Conservation (phyloP, 2,888 invertebrate genomes). For the Tupiocoris notatus region DNA sequence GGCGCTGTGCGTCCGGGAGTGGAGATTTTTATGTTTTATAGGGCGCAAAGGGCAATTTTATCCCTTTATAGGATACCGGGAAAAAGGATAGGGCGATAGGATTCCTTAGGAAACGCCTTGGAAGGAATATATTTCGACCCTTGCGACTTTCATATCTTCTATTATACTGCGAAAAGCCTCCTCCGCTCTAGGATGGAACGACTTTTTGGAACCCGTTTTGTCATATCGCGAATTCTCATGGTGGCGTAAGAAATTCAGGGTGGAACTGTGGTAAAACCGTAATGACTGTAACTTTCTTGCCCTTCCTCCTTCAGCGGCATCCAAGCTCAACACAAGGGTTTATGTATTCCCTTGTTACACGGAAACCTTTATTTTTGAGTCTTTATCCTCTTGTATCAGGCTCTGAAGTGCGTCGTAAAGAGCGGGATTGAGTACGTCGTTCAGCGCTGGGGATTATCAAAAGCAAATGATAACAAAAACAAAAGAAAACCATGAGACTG, state of each 20-base stretch:
- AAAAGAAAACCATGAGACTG: no score
- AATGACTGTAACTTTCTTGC: constrained; percentile 21
- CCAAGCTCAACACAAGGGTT: neutral
- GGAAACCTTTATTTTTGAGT: constrained; percentile 10
- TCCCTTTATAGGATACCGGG: constrained; percentile 33
- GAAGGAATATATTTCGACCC: constrained; percentile 31
- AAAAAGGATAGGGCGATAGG: neutral
- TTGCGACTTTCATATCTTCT: constrained; percentile 34
- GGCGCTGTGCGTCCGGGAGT: neutral
- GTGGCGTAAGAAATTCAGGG: neutral
- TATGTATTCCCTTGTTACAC: constrained; percentile 8
- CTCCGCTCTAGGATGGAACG: neutral
- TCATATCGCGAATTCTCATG: constrained; percentile 1
- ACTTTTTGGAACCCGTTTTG: constrained; percentile 3
- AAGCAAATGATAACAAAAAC: neutral
- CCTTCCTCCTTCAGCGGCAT: neutral
- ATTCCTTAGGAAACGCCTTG: constrained; percentile 13
- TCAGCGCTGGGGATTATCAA: neutral
- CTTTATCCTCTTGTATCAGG: neutral
- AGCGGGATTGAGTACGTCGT: neutral
- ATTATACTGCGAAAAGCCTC: constrained; percentile 8
- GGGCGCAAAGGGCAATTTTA: constrained; percentile 35
- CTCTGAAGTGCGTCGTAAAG: neutral
- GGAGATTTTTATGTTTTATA: constrained; percentile 36
- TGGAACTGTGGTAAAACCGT: constrained; percentile 15